phyloP scores from a whole-genome alignment of 2,113 vertebrate genomes.

The Phrynocephalus versicolor region DNA sequence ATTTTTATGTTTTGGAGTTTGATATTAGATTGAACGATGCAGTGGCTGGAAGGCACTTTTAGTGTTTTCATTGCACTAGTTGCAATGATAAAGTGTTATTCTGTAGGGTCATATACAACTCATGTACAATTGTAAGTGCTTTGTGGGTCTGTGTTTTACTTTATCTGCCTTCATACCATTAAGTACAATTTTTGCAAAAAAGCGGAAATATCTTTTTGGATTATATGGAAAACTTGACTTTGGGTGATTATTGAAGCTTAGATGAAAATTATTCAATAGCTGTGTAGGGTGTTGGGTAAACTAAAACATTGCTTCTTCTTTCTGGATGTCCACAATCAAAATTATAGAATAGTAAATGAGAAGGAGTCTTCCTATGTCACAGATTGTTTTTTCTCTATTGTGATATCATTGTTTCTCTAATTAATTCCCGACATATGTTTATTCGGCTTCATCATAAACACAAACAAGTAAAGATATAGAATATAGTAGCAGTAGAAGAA shows the following conservation, averaged over 20 bases:
- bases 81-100: too few relatives aligned
- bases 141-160: neutral
- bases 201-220: neutral
- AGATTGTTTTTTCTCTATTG: neutral
- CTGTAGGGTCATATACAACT: neutral
- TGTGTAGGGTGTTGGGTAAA: neutral
- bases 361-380: neutral
- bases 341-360: neutral
- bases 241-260: neutral
- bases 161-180: neutral
- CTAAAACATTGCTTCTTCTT: neutral
- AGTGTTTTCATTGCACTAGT: too few relatives aligned
- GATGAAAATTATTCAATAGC: neutral
- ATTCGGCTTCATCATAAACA: neutral
- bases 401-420: neutral
- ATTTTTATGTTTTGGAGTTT: too few relatives aligned
- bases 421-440: constrained; percentile 1
- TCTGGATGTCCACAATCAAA: neutral
- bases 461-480: neutral
- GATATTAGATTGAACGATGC: too few relatives aligned
- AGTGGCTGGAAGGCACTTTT: too few relatives aligned
- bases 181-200: neutral
- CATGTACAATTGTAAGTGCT: neutral
- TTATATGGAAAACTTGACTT: neutral
- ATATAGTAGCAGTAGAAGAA: neutral